Evolutionary conservation across 2,888 invertebrate species (phyloP).

Genomic region (Sinelater perroti): DNA sequence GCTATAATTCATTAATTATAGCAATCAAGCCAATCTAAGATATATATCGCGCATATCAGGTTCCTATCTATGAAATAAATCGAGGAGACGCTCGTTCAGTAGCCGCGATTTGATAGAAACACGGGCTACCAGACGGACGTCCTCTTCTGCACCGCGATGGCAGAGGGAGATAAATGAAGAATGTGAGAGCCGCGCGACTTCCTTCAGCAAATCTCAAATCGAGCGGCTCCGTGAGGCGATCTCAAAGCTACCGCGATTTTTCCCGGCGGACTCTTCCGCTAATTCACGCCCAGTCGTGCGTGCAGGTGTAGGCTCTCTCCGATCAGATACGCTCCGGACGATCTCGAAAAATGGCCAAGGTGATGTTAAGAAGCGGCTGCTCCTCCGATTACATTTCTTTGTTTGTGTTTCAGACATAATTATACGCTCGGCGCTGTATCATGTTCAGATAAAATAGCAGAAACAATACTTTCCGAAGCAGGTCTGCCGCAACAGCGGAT

Average conservation of each 20-base stretch:
- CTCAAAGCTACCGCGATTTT: conserved; percentile 22
- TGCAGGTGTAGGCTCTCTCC: neutral
- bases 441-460: no score
- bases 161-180: conserved; percentile 21
- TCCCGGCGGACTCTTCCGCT: conserved; percentile 2
- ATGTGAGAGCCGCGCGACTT: conserved; percentile 6
- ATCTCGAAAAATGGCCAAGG: no score
- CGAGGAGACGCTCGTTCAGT: conserved; percentile 19
- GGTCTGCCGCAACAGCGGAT: no score
- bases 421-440: no score
- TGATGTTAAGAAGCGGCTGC: no score
- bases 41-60: conserved; percentile 23
- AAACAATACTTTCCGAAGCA: no score
- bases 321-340: no score
- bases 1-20: conserved; percentile 28
- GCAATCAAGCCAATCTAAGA: conserved; percentile 22
- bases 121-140: conserved; percentile 14
- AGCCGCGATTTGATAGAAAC: conserved; percentile 16
- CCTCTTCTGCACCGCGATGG: conserved; percentile 14
- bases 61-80: conserved; percentile 24
- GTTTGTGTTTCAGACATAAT: no score
- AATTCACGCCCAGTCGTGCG: conserved; percentile 17
- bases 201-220: conserved; percentile 9
- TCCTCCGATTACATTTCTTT: no score
- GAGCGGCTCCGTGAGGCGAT: conserved; percentile 6